Percentiles rank a stretch among this genome's conserved stretches.
phyloP scores from a whole-genome alignment of 2,113 vertebrate species.

The Nyctereutes procyonoides region DNA sequence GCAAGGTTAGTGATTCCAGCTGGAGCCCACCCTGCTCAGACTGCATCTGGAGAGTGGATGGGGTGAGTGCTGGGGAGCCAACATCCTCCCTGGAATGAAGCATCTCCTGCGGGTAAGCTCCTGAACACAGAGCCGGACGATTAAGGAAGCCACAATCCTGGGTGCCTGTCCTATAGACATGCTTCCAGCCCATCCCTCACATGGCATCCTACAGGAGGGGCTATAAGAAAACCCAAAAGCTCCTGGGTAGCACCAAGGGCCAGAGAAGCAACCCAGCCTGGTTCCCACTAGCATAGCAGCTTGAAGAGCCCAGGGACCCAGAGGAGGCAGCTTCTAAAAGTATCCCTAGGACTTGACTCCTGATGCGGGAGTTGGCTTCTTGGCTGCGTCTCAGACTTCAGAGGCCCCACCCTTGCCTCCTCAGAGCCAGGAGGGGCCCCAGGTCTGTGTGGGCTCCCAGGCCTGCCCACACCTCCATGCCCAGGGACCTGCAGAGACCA shows the following conservation, averaged over 20 bases:
- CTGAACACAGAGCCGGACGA: accelerated
- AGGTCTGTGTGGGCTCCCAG: not conserved
- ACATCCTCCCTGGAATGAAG: not conserved
- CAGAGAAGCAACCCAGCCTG: not conserved
- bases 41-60: not conserved
- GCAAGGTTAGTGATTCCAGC: not conserved
- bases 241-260: not conserved
- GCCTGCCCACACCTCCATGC: accelerated
- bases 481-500: not conserved
- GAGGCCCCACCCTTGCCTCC: not conserved
- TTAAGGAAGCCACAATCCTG: not conserved
- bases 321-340: not conserved
- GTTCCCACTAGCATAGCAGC: accelerated
- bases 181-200: not conserved
- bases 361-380: accelerated
- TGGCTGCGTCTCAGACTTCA: not conserved
- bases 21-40: not conserved
- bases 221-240: not conserved
- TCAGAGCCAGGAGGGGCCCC: not conserved
- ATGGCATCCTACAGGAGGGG: not conserved
- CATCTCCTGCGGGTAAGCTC: accelerated
- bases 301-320: not conserved
- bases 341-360: not conserved
- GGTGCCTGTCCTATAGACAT: accelerated
- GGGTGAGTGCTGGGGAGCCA: accelerated